Base-by-base conservation (phyloP, 2,797 vertebrate species). In the Tympanoctomys barrerae region DNA sequence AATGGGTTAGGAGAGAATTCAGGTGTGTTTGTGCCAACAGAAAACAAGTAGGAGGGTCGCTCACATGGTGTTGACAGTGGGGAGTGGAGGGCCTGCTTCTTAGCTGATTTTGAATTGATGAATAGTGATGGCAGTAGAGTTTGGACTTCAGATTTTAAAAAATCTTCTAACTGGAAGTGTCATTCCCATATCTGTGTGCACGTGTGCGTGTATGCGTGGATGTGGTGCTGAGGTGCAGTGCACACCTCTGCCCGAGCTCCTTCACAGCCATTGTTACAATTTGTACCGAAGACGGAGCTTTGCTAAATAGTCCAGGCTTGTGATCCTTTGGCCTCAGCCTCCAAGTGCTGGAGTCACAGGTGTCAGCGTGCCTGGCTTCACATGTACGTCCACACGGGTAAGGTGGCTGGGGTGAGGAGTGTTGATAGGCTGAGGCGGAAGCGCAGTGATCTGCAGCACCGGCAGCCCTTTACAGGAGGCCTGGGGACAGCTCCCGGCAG, bases 111-210 rank as follows among this genome's bases (percentile, higher is more conserved):
- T 68, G 57, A 80, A 88, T 86, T 84, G 57, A 66, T 89, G 39
- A 52, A 78, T 49, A 81, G 24, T 42, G 64, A 62, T 7, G 86
- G 39, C 22, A 39, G 19, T 8, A 93, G 54, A 49, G 49, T 91
- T 87, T 91, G 12, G 71, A 78, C 95, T 91, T 95, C 73, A 80
- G 24, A 73, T 64, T 77, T 93, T 26, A 31, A 46, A 46, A 80
- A 66, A 26, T 81, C 18, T 82, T 77, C 39, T 39, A 77, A 82
- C 13, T 62, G 57, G 31, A 33, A 89, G 26, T n/a, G 5, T 33
- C 36, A 49, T 59, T 57, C 59, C 52, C 22, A 57, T 22, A 28
- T n/a, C 16, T 68, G 66, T 68, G 7, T 68, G 66, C 24, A 13
- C 22, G 59, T 24, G 22, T 61, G 59, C 24, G 14, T 8, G 22